Evolutionary conservation across 2,888 invertebrate species (phyloP).

Genomic region (Liodrosophila aerea): DNA sequence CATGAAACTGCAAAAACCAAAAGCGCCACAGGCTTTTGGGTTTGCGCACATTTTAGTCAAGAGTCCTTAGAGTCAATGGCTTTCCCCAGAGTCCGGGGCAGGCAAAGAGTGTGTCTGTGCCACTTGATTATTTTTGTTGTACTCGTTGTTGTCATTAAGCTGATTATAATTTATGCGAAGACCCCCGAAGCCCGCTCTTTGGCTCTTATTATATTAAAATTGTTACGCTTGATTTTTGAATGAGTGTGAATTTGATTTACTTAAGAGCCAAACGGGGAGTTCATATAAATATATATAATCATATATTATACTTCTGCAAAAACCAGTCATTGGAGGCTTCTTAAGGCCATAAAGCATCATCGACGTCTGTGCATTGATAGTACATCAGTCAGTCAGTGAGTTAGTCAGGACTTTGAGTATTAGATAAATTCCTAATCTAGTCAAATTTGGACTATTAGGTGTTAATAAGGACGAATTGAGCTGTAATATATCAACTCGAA

Average conservation of each 20-base stretch:
- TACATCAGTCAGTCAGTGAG: no score
- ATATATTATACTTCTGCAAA: no score
- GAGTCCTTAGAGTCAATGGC: slow-evolving; percentile 15
- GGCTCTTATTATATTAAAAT: slow-evolving; percentile 18
- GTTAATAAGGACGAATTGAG: no score
- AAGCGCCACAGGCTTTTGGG: slow-evolving; percentile 65
- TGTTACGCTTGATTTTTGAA: slow-evolving; percentile 43
- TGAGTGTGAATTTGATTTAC: slow-evolving; percentile 33
- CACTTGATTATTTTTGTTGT: slow-evolving; percentile 43
- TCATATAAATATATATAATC: no score
- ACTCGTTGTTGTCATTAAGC: slow-evolving; percentile 76
- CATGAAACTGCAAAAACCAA: slow-evolving; percentile 62
- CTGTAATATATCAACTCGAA: no score
- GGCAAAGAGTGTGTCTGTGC: slow-evolving; percentile 5
- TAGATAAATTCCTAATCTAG: no score
- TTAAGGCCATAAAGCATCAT: no score
- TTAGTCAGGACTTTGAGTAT: no score
- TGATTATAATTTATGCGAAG: slow-evolving; percentile 73
- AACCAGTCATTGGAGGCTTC: no score
- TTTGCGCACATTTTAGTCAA: slow-evolving; percentile 28
- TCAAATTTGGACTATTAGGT: no score
- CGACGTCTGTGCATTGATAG: no score
- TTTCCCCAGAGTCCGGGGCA: not conserved
- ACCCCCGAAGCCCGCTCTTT: not conserved
- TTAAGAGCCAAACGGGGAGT: no score